phyloP scores from a whole-genome alignment of 2,113 vertebrate species.

The Gallinago paraguaiae region DNA sequence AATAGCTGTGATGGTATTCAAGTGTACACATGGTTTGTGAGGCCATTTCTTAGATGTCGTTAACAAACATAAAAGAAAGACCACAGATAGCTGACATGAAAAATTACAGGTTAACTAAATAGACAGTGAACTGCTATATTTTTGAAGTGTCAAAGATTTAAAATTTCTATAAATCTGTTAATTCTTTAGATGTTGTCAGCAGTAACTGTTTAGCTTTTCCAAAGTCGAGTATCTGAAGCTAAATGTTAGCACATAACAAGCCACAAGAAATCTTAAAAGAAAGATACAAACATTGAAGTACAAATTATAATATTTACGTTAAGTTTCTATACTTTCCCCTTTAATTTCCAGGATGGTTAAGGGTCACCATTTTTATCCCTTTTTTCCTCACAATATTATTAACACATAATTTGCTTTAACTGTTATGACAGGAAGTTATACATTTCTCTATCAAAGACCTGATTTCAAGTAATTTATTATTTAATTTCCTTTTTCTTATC shows the following conservation, averaged over 20 bases:
- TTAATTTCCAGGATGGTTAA: background rate
- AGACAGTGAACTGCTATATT: background rate
- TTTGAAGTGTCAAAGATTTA: background rate
- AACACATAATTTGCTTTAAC: background rate
- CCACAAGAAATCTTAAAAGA: background rate
- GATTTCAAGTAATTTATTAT: background rate
- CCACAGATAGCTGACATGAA: background rate
- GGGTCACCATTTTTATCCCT: background rate
- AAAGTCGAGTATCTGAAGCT: background rate
- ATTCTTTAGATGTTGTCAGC: too few relatives aligned
- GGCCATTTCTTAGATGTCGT: background rate
- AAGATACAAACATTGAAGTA: background rate
- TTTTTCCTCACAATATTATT: background rate
- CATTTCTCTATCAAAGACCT: background rate
- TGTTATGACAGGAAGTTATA: background rate
- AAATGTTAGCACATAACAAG: background rate
- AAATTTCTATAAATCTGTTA: background rate
- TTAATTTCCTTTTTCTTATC: background rate
- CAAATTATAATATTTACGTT: background rate
- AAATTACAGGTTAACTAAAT: background rate
- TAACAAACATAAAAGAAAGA: background rate
- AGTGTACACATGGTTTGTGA: rapidly evolving
- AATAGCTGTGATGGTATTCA: background rate
- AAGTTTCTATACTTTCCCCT: background rate
- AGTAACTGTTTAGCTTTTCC: background rate